These are phyloP conservation scores for Anagrus nilaparvatae DNA, from an alignment of 1,140 invertebrate species.

Conservation along the genomic window DNA sequence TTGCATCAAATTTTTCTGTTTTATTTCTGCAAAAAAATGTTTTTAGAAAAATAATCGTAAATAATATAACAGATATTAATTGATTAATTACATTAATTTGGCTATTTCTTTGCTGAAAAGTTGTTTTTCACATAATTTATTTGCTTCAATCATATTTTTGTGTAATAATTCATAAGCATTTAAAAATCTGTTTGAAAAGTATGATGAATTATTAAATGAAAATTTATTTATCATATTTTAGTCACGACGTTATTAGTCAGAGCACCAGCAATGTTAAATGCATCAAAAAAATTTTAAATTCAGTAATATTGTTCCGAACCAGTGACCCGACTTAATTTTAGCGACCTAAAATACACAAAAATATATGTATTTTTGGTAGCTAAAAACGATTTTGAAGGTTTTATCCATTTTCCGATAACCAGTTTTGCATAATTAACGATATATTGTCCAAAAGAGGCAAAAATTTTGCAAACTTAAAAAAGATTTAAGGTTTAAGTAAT, in stretches of 20 bases:
- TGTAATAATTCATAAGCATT: constrained; percentile 24
- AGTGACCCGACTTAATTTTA: no score
- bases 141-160: constrained; percentile 27
- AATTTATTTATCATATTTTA: background rate
- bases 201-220: background rate
- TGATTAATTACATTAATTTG: constrained; percentile 21
- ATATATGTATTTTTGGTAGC: no score
- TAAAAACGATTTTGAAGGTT: no score
- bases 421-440: no score
- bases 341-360: no score
- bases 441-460: no score
- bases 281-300: no score
- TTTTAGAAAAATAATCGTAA: background rate
- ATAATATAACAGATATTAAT: constrained; percentile 16
- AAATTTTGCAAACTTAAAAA: no score
- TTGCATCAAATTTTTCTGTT: constrained; percentile 30
- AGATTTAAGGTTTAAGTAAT: no score
- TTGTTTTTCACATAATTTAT: constrained; percentile 28
- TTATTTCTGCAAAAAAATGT: constrained; percentile 12
- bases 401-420: no score
- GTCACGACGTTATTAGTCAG: background rate
- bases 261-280: no score
- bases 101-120: constrained; percentile 24
- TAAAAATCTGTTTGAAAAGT: constrained; percentile 21
- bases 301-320: no score